Evolutionary conservation across 2,113 vertebrate species (phyloP).

Genomic region (Tautogolabrus adspersus): DNA sequence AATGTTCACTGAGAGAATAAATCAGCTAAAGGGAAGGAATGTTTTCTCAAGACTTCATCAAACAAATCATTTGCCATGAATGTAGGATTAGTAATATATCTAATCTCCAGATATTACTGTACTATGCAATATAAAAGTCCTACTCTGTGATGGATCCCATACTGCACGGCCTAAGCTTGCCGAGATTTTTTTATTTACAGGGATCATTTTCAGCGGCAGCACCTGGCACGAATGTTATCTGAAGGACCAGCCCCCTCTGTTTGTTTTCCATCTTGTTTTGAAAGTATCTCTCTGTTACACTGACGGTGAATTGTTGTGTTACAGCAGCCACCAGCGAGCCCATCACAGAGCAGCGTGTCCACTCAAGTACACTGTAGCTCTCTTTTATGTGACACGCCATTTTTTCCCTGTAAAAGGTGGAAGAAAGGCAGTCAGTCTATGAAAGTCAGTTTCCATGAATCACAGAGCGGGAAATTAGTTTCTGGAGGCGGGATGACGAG

Average conservation of each 20-base stretch:
- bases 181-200: not conserved
- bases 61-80: no score
- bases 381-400: conserved; percentile 35
- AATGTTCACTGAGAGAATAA: no score
- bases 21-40: no score
- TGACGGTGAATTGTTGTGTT: not conserved
- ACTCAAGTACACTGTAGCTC: conserved; percentile 10
- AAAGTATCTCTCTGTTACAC: not conserved
- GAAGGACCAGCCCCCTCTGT: not conserved
- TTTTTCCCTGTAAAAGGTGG: not conserved
- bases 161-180: not conserved
- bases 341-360: not conserved
- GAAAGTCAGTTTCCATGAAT: conserved; percentile 16
- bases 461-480: conserved; percentile 26
- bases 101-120: no score
- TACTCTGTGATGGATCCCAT: not conserved
- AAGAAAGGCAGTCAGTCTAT: not conserved
- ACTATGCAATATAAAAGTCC: no score
- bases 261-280: not conserved
- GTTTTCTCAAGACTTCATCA: no score
- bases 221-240: not conserved
- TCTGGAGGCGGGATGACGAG: not conserved
- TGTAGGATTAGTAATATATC: no score
- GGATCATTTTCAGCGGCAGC: not conserved
- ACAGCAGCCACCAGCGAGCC: not conserved